phyloP scores from a whole-genome alignment of 2,113 vertebrate genomes.

The Caretta caretta region DNA sequence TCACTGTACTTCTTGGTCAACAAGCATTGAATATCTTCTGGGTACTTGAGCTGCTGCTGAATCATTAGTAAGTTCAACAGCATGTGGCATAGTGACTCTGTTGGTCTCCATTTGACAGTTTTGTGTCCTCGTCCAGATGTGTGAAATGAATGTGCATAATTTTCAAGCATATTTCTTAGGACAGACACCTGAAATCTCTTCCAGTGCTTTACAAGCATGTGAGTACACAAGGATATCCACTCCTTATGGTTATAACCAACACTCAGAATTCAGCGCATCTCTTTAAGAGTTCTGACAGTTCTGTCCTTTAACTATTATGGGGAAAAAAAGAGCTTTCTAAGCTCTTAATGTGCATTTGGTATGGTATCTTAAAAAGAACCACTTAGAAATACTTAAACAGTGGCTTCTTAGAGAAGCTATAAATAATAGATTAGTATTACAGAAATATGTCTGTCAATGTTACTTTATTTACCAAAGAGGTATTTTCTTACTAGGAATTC shows the following conservation, averaged over 20 bases:
- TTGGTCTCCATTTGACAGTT: background rate
- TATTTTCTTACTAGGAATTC: background rate
- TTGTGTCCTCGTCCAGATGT: background rate
- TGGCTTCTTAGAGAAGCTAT: slow-evolving; percentile 29
- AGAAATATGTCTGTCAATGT: background rate
- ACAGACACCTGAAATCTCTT: background rate
- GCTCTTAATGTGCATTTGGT: rapidly evolving
- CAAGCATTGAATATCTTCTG: background rate
- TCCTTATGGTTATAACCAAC: rapidly evolving
- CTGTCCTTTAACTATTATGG: background rate
- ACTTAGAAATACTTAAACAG: slow-evolving; percentile 1
- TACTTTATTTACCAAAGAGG: slow-evolving; percentile 10
- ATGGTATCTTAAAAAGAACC: background rate
- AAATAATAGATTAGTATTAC: slow-evolving; percentile 41
- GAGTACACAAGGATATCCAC: rapidly evolving
- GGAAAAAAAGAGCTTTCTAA: background rate
- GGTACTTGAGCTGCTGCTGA: background rate
- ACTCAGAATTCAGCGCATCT: background rate
- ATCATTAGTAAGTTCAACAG: background rate
- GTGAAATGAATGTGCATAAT: background rate
- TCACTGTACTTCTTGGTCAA: background rate
- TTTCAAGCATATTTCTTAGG: background rate
- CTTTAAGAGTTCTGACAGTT: background rate
- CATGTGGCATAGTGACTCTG: background rate
- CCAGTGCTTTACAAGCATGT: rapidly evolving